Evolutionary conservation across 1,140 invertebrate genomes (phyloP), one percentile per base, ranked within the genome.

Genomic region (Propsilocerus akamusi): DNA sequence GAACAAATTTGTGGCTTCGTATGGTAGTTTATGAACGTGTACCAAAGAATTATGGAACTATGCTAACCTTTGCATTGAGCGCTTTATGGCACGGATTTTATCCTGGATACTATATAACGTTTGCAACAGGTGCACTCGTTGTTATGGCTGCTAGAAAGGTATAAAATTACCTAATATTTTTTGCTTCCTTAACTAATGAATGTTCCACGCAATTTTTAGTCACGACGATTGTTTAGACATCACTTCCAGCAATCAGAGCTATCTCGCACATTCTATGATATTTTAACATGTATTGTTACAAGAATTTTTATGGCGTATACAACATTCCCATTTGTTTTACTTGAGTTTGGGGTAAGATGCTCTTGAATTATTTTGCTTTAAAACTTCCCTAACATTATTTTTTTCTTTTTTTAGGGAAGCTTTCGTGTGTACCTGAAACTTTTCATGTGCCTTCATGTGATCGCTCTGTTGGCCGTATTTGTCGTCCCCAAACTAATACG

Each of bases 1-100:
- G 86, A 52, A 97, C 92, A 14, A 89, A 89, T 68, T 67, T 73
- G 55, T 97, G 93, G 93, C 70, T 97, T 26, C 74, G 91, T 49
- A 73, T 78, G 54, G 72, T 91, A 8, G 85, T 88, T 52, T 97
- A 94, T 68, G 86, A 91, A 57, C 75, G 93, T 56, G 75, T 77
- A 24, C 69, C 71, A 22, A 68, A 70, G 26, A 68, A 67, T 47
- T 72, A 74, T 56, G 70, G 76, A 54, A 80, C 78, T 26, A 54
- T 80, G 11, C 72, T 80, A 46, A 95, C 92, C 2, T 97, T 93
- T 67, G 68, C 78, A 2, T 69, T 96, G 46, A 95, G 89, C 23
- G 92, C 92, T 14, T 61, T 97, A 22, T 98, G 95, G 95, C 95
- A 98, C 70, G 95, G 88, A 50, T 96, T 95, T 65, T 92, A 95